phyloP scores from a whole-genome alignment of 1,140 invertebrate species.

The Drosophila rufa region DNA sequence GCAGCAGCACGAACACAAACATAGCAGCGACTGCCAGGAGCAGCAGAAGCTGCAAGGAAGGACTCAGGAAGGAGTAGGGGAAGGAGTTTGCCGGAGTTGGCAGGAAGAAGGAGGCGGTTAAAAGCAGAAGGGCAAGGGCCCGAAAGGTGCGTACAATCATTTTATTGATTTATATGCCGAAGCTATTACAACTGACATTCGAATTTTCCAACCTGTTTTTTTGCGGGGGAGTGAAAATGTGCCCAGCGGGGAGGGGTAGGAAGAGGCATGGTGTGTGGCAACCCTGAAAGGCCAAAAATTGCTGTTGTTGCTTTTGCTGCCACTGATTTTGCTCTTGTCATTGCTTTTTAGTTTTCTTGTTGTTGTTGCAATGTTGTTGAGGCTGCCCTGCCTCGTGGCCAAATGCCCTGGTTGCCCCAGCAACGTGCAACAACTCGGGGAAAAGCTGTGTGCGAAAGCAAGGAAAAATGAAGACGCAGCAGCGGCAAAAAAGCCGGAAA shows the following conservation, averaged over 20 bases:
- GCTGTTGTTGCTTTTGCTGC: slow-evolving; percentile 25
- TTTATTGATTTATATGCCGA: slow-evolving; percentile 85
- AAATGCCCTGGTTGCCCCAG: slow-evolving; percentile 55
- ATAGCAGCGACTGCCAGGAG: slow-evolving; percentile 55
- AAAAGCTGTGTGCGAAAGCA: background rate
- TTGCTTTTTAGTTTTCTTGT: slow-evolving; percentile 21
- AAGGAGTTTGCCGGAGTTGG: slow-evolving; percentile 15
- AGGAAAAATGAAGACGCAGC: slow-evolving; percentile 59
- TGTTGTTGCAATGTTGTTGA: slow-evolving; percentile 37
- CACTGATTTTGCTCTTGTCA: slow-evolving; percentile 38
- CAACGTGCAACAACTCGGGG: slow-evolving; percentile 52
- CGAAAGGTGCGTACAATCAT: slow-evolving; percentile 84
- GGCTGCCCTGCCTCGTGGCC: slow-evolving; percentile 42
- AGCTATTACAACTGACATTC: slow-evolving; percentile 85
- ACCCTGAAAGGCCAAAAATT: slow-evolving; percentile 45
- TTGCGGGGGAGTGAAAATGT: slow-evolving; percentile 3
- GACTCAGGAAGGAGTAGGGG: background rate
- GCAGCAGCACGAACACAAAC: slow-evolving; percentile 38
- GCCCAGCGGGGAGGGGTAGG: slow-evolving; percentile 3
- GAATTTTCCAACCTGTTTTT: slow-evolving; percentile 70
- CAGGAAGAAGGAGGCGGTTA: slow-evolving; percentile 15
- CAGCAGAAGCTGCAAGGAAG: slow-evolving; percentile 68
- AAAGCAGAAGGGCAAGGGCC: slow-evolving; percentile 13
- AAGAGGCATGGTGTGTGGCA: slow-evolving; percentile 19
- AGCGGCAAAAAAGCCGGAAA: slow-evolving; percentile 26